A percentile compares a stretch with the other conserved stretches of the same genome.
Conservation (phyloP, 2,888 invertebrate genomes). For the Drosophila ustulata region DNA sequence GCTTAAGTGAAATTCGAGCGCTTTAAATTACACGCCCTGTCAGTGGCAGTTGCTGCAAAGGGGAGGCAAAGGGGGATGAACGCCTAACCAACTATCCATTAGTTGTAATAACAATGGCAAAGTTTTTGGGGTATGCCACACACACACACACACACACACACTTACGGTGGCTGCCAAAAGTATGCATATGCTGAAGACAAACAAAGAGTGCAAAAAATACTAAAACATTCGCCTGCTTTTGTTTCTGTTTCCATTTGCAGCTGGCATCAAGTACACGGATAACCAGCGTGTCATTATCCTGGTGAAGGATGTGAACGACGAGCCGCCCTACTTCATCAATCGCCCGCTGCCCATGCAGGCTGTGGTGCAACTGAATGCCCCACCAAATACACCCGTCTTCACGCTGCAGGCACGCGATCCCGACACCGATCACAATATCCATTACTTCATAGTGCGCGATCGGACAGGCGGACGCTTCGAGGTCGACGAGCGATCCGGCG, state of each 20-base stretch:
- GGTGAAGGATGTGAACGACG: conserved; percentile 98
- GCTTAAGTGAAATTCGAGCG: conserved; percentile 69
- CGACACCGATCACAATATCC: conserved; percentile 97
- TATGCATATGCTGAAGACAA: conserved; percentile 43
- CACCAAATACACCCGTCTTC: conserved; percentile 97
- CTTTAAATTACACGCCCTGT: conserved; percentile 61
- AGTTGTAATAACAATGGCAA: conserved; percentile 68
- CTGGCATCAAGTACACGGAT: conserved; percentile 90
- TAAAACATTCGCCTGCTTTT: conserved; percentile 1
- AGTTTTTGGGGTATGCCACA: conserved; percentile 27
- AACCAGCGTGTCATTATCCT: conserved; percentile 97
- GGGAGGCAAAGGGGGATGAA: background rate
- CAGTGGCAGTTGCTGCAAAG: conserved; percentile 4
- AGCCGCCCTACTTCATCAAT: conserved; percentile 98
- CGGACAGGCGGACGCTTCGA: conserved; percentile 92
- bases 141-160: conserved; percentile 4
- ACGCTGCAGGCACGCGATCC: conserved; percentile 99
- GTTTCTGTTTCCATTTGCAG: conserved; percentile 67
- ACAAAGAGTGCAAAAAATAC: conserved; percentile 17
- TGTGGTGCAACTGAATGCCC: conserved; percentile 97
- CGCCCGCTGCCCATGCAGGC: conserved; percentile 98
- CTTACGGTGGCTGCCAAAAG: conserved; percentile 33
- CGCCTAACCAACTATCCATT: conserved; percentile 62
- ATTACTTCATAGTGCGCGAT: conserved; percentile 97
- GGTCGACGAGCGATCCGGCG: conserved; percentile 96